These are phyloP conservation scores for Trachelus tabidus DNA, from an alignment of 2,888 invertebrate genomes.

Conservation along the genomic window DNA sequence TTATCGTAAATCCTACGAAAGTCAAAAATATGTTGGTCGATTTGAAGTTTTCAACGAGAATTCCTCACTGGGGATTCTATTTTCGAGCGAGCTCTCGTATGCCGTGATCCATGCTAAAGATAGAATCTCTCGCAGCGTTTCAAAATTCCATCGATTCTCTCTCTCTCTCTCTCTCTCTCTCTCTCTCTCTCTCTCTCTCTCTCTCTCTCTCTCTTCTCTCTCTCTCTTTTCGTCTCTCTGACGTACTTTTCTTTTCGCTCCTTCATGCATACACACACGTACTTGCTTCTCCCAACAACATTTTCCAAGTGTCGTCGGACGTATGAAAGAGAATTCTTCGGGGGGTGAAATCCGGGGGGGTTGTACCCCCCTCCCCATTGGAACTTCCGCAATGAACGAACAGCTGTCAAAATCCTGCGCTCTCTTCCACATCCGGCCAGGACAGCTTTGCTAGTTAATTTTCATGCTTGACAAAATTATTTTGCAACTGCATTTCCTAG, in stretches of 20 bases:
- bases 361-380: neutral
- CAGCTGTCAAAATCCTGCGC: neutral
- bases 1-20: neutral
- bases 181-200: neutral
- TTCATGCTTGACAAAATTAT: neutral
- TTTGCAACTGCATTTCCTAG: neutral
- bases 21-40: neutral
- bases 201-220: neutral
- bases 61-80: conserved; percentile 56
- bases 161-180: neutral
- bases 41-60: conserved; percentile 14
- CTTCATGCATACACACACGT: neutral
- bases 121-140: conserved; percentile 37
- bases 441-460: neutral
- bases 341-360: neutral
- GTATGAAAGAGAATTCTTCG: neutral
- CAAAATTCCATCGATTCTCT: conserved; percentile 27
- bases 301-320: neutral
- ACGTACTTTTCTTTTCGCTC: neutral
- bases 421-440: neutral
- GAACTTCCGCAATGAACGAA: neutral
- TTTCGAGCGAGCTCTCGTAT: conserved; percentile 57
- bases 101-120: conserved; percentile 49
- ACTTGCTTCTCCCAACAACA: neutral
- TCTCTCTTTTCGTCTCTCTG: neutral